phyloP scores from a whole-genome alignment of 2,113 vertebrate species.

The Pitta sordida region DNA sequence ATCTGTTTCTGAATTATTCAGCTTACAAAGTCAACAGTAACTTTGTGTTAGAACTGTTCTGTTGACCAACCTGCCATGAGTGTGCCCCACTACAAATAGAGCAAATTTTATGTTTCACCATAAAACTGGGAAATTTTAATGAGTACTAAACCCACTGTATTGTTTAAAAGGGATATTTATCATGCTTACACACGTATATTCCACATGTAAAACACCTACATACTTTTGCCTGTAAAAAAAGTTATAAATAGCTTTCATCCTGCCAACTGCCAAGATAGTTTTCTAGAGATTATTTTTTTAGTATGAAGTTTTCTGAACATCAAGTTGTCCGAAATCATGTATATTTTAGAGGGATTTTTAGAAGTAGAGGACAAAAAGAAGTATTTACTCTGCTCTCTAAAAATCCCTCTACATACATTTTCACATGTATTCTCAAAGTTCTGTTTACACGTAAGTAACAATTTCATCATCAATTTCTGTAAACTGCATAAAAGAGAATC shows the following conservation, averaged over 20 bases:
- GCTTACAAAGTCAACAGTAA: neutral
- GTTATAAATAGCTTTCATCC: slow-evolving; percentile 15
- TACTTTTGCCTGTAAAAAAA: slow-evolving; percentile 26
- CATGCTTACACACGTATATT: slow-evolving; percentile 4
- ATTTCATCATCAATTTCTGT: neutral
- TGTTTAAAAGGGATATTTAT: neutral
- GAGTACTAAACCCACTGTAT: neutral
- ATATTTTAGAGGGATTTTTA: no score
- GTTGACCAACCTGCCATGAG: neutral
- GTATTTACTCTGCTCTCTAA: no score
- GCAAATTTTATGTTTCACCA: no score
- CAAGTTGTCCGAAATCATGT: no score
- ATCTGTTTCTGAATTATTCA: neutral
- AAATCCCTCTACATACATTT: no score
- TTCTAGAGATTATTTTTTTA: no score
- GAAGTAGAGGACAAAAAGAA: no score
- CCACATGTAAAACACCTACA: slow-evolving; percentile 2
- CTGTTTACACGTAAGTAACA: no score
- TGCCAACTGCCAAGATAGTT: slow-evolving; percentile 17
- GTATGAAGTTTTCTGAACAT: no score
- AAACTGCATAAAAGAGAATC: neutral
- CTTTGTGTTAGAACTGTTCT: neutral
- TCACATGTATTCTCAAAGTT: no score
- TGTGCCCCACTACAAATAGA: no score
- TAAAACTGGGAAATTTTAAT: neutral